A percentile compares a stretch with the other conserved stretches of the same genome.
These are phyloP conservation scores for Ooceraea biroi DNA, from an alignment of 1,140 invertebrate genomes.

Conservation along the genomic window DNA sequence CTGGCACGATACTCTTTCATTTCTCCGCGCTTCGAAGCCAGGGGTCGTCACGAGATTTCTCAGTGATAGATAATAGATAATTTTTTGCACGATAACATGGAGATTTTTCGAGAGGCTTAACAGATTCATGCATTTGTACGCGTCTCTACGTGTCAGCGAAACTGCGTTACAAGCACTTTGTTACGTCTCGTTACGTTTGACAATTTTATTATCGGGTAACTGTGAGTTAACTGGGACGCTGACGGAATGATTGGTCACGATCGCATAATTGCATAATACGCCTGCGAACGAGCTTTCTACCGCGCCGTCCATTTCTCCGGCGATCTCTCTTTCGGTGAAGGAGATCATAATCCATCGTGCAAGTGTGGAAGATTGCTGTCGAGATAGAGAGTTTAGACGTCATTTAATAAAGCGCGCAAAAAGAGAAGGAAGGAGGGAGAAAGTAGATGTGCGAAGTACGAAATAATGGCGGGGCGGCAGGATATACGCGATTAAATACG, in stretches of 20 bases:
- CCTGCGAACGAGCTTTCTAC: conserved; percentile 16
- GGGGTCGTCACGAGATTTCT: neutral
- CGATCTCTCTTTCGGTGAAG: conserved; percentile 47
- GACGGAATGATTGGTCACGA: conserved; percentile 3
- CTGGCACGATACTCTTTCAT: conserved; percentile 9
- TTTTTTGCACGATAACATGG: neutral
- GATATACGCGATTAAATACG: conserved; percentile 60
- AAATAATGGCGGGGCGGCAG: conserved; percentile 54
- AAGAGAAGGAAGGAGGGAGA: conserved; percentile 47
- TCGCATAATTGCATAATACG: conserved; percentile 31
- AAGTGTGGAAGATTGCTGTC: conserved; percentile 52
- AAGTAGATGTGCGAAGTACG: conserved; percentile 51
- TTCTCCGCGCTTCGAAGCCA: conserved; percentile 1
- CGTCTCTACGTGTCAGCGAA: neutral
- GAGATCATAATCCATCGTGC: conserved; percentile 54
- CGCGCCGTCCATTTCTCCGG: conserved; percentile 9
- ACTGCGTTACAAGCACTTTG: neutral
- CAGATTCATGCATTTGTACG: neutral
- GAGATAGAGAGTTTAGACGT: conserved; percentile 43
- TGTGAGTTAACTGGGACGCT: conserved; percentile 10
- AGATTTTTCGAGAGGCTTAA: neutral
- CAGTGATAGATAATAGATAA: conserved; percentile 6
- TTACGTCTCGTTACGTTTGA: neutral
- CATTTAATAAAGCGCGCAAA: conserved; percentile 66
- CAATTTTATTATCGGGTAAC: neutral